Evolutionary conservation across 2,113 vertebrate genomes (phyloP), one percentile per base, ranked within the genome.

Genomic region (Seriola dumerili): DNA sequence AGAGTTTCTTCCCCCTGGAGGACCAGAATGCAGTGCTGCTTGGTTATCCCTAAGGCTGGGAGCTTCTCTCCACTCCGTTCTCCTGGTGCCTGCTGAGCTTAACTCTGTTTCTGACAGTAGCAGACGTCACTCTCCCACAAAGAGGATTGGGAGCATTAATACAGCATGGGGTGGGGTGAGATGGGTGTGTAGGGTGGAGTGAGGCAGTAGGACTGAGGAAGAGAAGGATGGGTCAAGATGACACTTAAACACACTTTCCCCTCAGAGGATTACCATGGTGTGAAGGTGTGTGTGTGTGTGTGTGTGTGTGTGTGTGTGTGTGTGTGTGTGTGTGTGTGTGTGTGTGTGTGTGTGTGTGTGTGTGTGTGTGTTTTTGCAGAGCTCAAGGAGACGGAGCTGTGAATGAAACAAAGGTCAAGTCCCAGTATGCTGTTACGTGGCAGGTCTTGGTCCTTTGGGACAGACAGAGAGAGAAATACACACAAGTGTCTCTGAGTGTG

Each of bases 61-160:
- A 88, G 85, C 85, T 88, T 90, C 86, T 91, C 85, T 88, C 83
- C 76, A 80, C 90, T 91, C 80, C 14, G 86, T 74, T 90, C 88
- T 79, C 78, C 85, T 83, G 72, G 67, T 68, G 90, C 89, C 82
- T 82, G 85, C 87, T 79, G 84, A 92, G 95, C 95, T 95, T 95
- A 95, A 94, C 93, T 94, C 94, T 95, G 95, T 93, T 95, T 94
- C 93, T 95, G 95, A 95, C 95, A 95, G 94, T 87, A 92, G 91
- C 94, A 92, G 90, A 89, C 95, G 94, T 96, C 95, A 96, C 94
- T 94, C 92, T 93, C 78, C 90, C 86, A 93, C 94, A 96, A 96
- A 96, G 96, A 96, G 96, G 96, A 96, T 96, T 96, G 95, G 94
- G 87, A 91, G 93, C 82, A 90, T 94, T 94, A 95, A 92, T 88